Percentiles rank a stretch among this genome's conserved stretches.
phyloP scores from a whole-genome alignment of 2,113 vertebrate species.

The Gallinago undulata region DNA sequence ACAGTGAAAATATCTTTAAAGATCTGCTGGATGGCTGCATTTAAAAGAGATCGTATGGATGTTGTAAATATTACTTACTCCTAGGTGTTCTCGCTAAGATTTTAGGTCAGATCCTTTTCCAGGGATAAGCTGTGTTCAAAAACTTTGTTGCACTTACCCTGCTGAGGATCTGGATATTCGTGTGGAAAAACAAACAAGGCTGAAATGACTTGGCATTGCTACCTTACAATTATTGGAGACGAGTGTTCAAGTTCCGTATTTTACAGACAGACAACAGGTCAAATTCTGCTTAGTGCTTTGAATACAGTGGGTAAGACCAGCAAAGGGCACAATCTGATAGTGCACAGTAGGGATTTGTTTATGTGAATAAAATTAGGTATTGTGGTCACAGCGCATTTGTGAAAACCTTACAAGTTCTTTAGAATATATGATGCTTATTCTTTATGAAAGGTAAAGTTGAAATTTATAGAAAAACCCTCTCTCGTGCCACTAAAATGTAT shows the following conservation, averaged over 20 bases:
- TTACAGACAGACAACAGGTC: background rate
- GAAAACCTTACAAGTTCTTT: background rate
- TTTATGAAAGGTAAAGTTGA: background rate
- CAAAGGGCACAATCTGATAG: background rate
- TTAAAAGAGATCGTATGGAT: background rate
- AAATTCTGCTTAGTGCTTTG: background rate
- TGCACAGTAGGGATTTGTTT: background rate
- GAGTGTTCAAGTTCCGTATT: background rate
- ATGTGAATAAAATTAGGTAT: background rate
- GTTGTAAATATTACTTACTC: background rate
- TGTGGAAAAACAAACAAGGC: background rate
- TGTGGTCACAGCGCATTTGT: background rate
- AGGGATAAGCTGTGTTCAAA: background rate
- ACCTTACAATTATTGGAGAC: background rate
- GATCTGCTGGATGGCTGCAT: background rate
- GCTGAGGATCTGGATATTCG: background rate
- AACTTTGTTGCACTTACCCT: background rate
- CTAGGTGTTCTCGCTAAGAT: background rate
- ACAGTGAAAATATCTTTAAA: background rate
- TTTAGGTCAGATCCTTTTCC: background rate
- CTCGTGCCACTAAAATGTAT: background rate
- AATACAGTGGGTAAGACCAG: background rate
- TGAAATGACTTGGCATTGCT: background rate
- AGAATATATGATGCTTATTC: background rate
- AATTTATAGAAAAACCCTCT: background rate